Evolutionary conservation across 2,888 invertebrate species (phyloP).

Genomic region (Agonopterix arenella): DNA sequence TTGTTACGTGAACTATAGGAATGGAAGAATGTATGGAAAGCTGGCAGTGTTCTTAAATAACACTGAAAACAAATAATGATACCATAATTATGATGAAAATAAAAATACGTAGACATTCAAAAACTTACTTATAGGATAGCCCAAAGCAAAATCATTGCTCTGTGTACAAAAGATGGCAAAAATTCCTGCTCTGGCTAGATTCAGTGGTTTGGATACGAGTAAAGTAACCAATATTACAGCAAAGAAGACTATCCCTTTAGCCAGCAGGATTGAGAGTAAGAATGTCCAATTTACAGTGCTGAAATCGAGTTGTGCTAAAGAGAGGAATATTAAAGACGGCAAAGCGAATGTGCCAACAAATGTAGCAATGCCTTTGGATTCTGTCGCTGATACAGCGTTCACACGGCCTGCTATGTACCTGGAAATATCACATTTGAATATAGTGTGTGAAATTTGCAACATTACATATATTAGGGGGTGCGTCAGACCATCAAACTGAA

Average conservation of each 20-base stretch:
- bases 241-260: conserved; percentile 91
- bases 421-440: conserved; percentile 20
- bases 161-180: conserved; percentile 97
- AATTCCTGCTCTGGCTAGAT: conserved; percentile 91
- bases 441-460: too few species aligned
- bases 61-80: too few species aligned
- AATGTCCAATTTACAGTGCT: conserved; percentile 93
- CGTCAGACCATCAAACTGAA: too few species aligned
- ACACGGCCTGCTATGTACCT: conserved; percentile 92
- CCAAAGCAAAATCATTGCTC: conserved; percentile 98
- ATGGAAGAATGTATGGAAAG: too few species aligned
- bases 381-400: conserved; percentile 87
- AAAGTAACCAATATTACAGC: conserved; percentile 86
- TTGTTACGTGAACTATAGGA: background rate
- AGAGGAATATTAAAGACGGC: conserved; percentile 94
- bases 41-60: too few species aligned
- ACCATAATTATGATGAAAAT: too few species aligned
- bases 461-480: too few species aligned
- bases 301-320: conserved; percentile 90
- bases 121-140: conserved; percentile 92
- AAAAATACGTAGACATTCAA: background rate
- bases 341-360: conserved; percentile 96
- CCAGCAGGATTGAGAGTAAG: conserved; percentile 87
- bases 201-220: conserved; percentile 86
- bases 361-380: conserved; percentile 92